Evolutionary conservation across 2,113 vertebrate genomes (phyloP).

Genomic region (Alethe castanea): DNA sequence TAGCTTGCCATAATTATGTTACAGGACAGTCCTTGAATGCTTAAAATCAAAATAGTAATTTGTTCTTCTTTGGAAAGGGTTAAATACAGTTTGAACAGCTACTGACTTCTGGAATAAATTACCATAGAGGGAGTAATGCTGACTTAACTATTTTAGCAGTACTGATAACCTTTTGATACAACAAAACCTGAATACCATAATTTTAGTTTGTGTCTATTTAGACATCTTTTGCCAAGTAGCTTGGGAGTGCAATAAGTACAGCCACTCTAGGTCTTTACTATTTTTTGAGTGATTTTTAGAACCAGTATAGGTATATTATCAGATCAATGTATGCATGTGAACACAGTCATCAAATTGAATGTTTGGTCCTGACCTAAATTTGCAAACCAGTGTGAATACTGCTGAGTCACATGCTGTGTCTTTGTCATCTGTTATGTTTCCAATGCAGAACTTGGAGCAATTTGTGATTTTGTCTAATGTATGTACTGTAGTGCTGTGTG

Average conservation of each 20-base stretch:
- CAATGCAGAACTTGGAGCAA: neutral
- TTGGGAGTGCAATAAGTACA: neutral
- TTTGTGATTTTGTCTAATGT: neutral
- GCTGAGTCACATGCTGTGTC: neutral
- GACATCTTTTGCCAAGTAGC: neutral
- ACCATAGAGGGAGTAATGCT: neutral
- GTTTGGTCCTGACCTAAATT: neutral
- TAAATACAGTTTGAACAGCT: neutral
- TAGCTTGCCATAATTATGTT: neutral
- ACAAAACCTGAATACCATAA: neutral
- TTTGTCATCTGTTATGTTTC: neutral
- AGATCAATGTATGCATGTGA: neutral
- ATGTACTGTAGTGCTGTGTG: neutral
- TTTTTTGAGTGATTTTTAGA: neutral
- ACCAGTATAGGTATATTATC: too few relatives aligned
- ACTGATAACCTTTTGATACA: neutral
- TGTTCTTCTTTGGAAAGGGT: neutral
- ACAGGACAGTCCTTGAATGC: neutral
- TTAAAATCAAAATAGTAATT: neutral
- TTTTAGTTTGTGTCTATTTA: neutral
- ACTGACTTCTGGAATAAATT: neutral
- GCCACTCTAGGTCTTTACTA: neutral
- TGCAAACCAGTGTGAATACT: neutral
- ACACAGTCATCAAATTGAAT: neutral
- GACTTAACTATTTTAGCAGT: neutral